Base-by-base conservation (phyloP, 2,113 vertebrate genomes). In the Catagonus wagneri region DNA sequence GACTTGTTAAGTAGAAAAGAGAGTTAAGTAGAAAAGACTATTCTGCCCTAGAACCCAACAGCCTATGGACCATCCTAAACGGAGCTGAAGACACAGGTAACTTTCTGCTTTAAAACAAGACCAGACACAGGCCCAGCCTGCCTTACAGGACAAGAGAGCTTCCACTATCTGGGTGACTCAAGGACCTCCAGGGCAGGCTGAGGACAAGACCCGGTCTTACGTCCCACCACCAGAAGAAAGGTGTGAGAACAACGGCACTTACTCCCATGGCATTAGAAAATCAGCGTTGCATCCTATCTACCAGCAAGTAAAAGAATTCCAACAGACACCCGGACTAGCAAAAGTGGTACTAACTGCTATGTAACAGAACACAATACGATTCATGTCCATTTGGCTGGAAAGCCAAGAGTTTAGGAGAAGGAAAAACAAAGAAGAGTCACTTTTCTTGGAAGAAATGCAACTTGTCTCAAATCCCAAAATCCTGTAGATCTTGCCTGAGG, bases 381-480 rank as follows among this genome's bases (percentile, higher is more conserved):
- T 83, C 63, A n/a, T 15, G n/a, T 56, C 34, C 54, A 19, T 9
- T 11, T 32, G 14, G 32, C 2, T 27, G 4, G 12, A 44, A 68
- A 34, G 71, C 34, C 39, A 65, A 36, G 36, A 90, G 22, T 34
- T 83, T 29, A 74, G 50, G 58, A 50, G n/a, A 90, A n/a, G n/a
- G n/a, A 34, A 44, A 54, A 52, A 65, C 16, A 17, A 0, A 74
- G 44, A 72, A 65, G 36, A 71, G 58, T 63, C 50, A 68, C 14
- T 63, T 72, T 72, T 50, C 81, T 60, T 52, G 34, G 78, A 91
- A 83, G 83, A 94, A 92, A 89, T 65, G 27, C 34, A 71, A 29
- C 16, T 78, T 66, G n/a, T 58, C 85, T 86, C 72, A 32, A 16
- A 74, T 34, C 8, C 54, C 54, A 52, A 39, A 63, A 74, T 16